A percentile compares a stretch with the other conserved stretches of the same genome.
phyloP scores from a whole-genome alignment of 2,113 vertebrate genomes.

The Engystomops pustulosus region DNA sequence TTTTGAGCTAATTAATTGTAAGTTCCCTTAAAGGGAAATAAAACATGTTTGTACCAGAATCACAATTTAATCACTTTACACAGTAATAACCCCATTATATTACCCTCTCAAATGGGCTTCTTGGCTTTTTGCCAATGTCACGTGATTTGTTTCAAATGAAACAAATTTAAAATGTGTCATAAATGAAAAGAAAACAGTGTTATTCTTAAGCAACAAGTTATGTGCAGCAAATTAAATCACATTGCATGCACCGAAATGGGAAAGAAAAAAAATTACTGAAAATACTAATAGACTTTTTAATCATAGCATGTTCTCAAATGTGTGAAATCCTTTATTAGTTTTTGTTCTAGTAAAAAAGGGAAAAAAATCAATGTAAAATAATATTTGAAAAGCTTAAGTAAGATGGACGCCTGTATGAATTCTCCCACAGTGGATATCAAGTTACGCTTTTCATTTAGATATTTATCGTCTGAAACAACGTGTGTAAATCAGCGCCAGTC shows the following conservation, averaged over 20 bases:
- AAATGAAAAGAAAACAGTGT: slow-evolving; percentile 22
- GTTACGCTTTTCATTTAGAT: slow-evolving; percentile 35
- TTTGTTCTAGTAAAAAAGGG: slow-evolving; percentile 33
- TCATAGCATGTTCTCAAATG: slow-evolving; percentile 25
- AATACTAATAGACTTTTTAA: slow-evolving; percentile 45
- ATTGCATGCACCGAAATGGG: slow-evolving; percentile 16
- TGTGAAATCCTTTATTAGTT: slow-evolving; percentile 46
- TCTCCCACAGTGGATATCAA: slow-evolving; percentile 30
- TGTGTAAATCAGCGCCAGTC: slow-evolving; percentile 28
- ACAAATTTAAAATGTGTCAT: neutral
- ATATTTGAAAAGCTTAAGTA: slow-evolving; percentile 51
- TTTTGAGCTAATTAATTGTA: neutral
- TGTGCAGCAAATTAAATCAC: slow-evolving; percentile 34
- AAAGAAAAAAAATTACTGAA: neutral
- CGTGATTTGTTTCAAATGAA: slow-evolving; percentile 31
- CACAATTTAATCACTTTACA: neutral
- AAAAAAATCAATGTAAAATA: slow-evolving; percentile 45
- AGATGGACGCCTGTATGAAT: slow-evolving; percentile 32
- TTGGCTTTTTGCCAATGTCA: neutral
- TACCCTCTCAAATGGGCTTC: neutral
- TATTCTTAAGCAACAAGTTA: slow-evolving; percentile 10
- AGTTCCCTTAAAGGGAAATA: neutral
- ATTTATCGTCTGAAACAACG: slow-evolving; percentile 41
- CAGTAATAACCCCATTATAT: neutral
- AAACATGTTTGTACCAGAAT: neutral